Percentiles rank a stretch among this genome's conserved stretches.
Evolutionary conservation across 2,113 vertebrate species (phyloP).

Genomic region (Hyaena hyaena): DNA sequence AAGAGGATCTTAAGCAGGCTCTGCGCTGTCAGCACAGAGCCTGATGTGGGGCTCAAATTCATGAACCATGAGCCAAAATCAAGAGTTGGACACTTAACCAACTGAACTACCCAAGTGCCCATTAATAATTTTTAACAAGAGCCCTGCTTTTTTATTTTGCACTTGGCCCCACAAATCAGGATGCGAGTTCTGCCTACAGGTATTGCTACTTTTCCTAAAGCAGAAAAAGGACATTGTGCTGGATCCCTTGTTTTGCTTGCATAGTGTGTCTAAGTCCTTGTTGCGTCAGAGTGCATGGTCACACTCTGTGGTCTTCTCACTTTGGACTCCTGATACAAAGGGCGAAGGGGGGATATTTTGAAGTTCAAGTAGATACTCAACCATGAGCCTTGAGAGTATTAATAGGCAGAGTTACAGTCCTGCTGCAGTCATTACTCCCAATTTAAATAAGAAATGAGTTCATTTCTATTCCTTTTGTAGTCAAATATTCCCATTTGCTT

Average conservation of each 20-base stretch:
- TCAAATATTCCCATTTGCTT: background rate
- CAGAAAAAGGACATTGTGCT: background rate
- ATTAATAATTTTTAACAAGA: background rate
- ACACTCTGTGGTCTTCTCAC: background rate
- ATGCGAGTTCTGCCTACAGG: background rate
- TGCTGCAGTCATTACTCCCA: background rate
- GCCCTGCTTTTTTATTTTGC: background rate
- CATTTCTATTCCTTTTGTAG: slow-evolving; percentile 11
- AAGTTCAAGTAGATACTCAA: background rate
- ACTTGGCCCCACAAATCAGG: background rate
- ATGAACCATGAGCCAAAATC: too few species aligned
- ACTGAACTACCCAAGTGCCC: too few species aligned
- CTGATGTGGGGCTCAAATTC: too few species aligned
- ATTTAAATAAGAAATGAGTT: slow-evolving; percentile 42
- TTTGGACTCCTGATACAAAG: background rate
- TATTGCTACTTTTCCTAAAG: background rate
- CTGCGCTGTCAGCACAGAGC: too few species aligned
- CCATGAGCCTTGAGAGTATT: background rate
- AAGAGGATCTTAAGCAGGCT: too few species aligned
- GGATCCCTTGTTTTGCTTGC: background rate
- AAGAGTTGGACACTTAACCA: too few species aligned
- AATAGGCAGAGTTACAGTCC: background rate
- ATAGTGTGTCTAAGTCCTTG: background rate
- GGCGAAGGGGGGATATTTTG: background rate
- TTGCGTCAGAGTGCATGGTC: background rate